These are phyloP conservation scores for Schizotus pectinicornis DNA, from an alignment of 2,888 invertebrate genomes.

Conservation along the genomic window DNA sequence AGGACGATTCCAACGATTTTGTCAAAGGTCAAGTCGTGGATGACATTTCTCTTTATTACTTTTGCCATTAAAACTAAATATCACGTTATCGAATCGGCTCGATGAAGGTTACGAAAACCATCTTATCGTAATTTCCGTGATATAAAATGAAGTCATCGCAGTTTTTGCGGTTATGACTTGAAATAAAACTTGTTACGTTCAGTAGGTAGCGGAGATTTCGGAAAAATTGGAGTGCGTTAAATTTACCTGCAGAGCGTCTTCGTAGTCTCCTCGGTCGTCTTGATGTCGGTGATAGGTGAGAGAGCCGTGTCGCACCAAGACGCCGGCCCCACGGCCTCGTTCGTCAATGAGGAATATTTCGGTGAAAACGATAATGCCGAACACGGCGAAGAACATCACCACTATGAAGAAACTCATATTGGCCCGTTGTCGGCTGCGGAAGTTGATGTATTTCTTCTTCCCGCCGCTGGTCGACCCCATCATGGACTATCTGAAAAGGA, in stretches of 20 bases:
- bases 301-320: conserved; percentile 63
- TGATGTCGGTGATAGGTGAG: conserved; percentile 59
- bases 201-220: too few species aligned
- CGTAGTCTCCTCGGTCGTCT: conserved; percentile 70
- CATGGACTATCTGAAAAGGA: conserved; percentile 12
- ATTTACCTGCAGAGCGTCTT: conserved; percentile 66
- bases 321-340: conserved; percentile 62
- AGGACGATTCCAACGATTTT: too few species aligned
- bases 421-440: conserved; percentile 76
- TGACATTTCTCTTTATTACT: background rate
- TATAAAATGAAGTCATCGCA: too few species aligned
- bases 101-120: too few species aligned
- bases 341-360: conserved; percentile 79
- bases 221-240: background rate
- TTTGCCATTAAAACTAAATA: background rate
- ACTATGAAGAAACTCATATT: conserved; percentile 91
- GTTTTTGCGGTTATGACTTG: too few species aligned
- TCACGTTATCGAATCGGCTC: background rate
- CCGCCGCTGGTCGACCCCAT: conserved; percentile 54
- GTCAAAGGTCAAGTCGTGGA: too few species aligned
- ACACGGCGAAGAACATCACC: conserved; percentile 88
- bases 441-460: conserved; percentile 47
- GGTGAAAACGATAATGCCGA: conserved; percentile 85
- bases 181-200: too few species aligned
- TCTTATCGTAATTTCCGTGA: too few species aligned